A percentile compares a stretch with the other conserved stretches of the same genome.
Evolutionary conservation across 2,888 invertebrate species (phyloP).

Genomic region (Orthonevra nobilis): DNA sequence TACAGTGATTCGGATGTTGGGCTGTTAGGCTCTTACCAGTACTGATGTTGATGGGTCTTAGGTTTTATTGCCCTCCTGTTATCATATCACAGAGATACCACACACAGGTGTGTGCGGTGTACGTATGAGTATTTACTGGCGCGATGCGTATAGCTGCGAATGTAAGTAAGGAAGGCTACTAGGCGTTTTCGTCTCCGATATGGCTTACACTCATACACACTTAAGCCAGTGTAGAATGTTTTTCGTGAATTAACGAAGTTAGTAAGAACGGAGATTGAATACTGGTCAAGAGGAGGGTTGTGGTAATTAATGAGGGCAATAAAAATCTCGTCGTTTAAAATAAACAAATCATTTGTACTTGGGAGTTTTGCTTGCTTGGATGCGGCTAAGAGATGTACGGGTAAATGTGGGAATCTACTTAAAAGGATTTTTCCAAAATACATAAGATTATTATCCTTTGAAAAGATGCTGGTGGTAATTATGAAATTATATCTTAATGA

Average conservation of each 20-base stretch:
- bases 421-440: conserved; percentile 7
- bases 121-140: conserved; percentile 22
- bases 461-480: conserved; percentile 25
- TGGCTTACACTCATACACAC: conserved; percentile 14
- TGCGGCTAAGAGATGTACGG: too few relatives aligned
- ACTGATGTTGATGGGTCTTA: conserved; percentile 48
- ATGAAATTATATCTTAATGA: conserved; percentile 25
- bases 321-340: conserved; percentile 74
- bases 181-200: conserved; percentile 20
- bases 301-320: conserved; percentile 79
- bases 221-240: conserved; percentile 16
- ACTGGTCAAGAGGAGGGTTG: conserved; percentile 70
- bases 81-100: conserved; percentile 68
- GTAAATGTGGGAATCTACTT: conserved; percentile 25
- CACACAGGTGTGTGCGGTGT: conserved; percentile 67
- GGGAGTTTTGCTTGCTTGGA: conserved; percentile 64
- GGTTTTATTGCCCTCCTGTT: conserved; percentile 68
- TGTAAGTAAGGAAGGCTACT: too few relatives aligned
- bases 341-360: conserved; percentile 69
- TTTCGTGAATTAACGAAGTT: conserved; percentile 65
- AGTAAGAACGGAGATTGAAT: conserved; percentile 50
- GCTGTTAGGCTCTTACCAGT: too few relatives aligned
- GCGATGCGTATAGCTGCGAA: conserved; percentile 62
- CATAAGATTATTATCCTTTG: conserved; percentile 27
- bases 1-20: conserved; percentile 58